Percentiles rank a stretch among this genome's conserved stretches.
Evolutionary conservation across 2,888 invertebrate species (phyloP).

Genomic region (Ptycholaimellus sp.): DNA sequence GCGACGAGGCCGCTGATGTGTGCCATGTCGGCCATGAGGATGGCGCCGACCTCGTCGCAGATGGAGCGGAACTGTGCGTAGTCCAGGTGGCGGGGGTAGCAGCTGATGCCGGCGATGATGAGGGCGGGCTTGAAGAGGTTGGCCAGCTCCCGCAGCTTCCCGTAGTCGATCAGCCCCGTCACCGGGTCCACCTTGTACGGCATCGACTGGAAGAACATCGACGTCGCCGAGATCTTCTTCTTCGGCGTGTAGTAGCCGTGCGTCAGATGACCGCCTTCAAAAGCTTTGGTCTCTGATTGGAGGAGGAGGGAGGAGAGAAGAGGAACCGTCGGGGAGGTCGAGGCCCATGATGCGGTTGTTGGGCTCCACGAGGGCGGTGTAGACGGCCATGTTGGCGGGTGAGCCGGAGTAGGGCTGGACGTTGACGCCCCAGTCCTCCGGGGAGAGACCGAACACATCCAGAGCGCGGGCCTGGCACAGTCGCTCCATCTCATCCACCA

Average conservation of each 20-base stretch:
- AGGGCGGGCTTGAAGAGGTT: conserved; percentile 65
- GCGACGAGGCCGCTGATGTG: conserved; percentile 80
- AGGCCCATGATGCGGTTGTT: conserved; percentile 82
- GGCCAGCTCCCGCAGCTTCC: conserved; percentile 53
- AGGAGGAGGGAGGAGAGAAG: too few relatives aligned
- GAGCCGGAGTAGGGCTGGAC: conserved; percentile 88
- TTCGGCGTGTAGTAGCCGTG: conserved; percentile 46
- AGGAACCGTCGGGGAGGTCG: conserved; percentile 77
- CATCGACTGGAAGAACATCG: conserved; percentile 91
- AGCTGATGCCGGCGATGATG: conserved; percentile 77
- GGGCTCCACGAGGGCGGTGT: conserved; percentile 50
- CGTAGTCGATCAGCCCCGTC: conserved; percentile 76
- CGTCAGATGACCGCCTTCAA: conserved; percentile 63
- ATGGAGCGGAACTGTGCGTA: conserved; percentile 59
- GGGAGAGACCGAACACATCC: conserved; percentile 51
- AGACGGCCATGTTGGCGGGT: conserved; percentile 87
- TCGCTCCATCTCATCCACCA: conserved; percentile 69
- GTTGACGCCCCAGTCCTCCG: conserved; percentile 82
- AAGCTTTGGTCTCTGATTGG: too few relatives aligned
- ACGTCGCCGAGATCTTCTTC: conserved; percentile 82
- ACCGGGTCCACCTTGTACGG: conserved; percentile 59
- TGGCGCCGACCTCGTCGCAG: conserved; percentile 55
- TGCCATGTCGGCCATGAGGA: conserved; percentile 80
- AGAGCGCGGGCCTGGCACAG: conserved; percentile 64
- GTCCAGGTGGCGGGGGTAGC: conserved; percentile 72